phyloP scores from a whole-genome alignment of 2,888 invertebrate genomes.

The Perdita meconis region DNA sequence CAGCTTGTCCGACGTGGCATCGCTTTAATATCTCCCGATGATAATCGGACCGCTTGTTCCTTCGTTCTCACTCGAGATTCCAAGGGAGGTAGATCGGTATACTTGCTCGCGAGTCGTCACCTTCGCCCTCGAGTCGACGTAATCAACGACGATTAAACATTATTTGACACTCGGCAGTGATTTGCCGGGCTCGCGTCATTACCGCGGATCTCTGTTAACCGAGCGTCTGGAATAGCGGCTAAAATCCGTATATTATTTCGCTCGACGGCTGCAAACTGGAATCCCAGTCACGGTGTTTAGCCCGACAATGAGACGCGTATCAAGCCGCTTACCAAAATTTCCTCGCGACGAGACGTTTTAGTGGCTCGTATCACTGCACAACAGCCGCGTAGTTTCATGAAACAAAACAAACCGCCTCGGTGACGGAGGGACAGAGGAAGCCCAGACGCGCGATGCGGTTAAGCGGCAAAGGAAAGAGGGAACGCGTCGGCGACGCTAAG shows the following conservation, averaged over 20 bases:
- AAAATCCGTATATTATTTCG: constrained; percentile 13
- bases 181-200: not conserved
- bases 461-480: constrained; percentile 26
- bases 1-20: constrained; percentile 29
- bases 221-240: not conserved
- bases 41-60: not conserved
- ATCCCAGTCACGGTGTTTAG: constrained; percentile 21
- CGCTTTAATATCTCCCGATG: constrained; percentile 22
- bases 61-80: not conserved
- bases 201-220: not conserved
- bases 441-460: constrained; percentile 7
- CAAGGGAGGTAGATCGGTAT: not conserved
- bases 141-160: not conserved
- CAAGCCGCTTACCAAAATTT: constrained; percentile 59
- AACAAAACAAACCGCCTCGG: constrained; percentile 60
- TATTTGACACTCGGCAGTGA: not conserved
- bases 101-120: not conserved
- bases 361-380: constrained; percentile 39
- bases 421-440: constrained; percentile 12
- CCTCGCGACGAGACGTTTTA: constrained; percentile 43
- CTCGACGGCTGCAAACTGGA: not conserved
- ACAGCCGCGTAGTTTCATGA: constrained; percentile 33
- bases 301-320: constrained; percentile 39
- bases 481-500: constrained; percentile 36
- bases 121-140: not conserved